Evolutionary conservation across 2,888 invertebrate species (phyloP).

Genomic region (Pimpla rufipes): DNA sequence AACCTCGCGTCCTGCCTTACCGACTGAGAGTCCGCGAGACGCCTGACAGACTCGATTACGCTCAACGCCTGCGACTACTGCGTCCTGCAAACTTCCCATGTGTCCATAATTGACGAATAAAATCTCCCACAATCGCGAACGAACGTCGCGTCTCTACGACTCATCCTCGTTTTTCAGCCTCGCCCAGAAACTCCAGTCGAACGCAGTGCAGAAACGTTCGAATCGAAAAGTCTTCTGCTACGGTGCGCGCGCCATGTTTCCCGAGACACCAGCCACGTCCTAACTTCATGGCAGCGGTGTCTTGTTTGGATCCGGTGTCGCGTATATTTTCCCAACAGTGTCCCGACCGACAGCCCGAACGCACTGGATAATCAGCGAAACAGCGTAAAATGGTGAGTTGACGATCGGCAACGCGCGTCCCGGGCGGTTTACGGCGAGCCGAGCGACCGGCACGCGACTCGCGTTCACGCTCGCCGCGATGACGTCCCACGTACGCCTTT

Average conservation of each 20-base stretch:
- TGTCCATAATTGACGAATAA: not conserved
- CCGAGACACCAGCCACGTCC: slow-evolving; percentile 78
- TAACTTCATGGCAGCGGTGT: slow-evolving; percentile 79
- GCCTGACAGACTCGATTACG: slow-evolving; percentile 6
- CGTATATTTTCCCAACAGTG: slow-evolving; percentile 51
- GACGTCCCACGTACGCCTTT: slow-evolving; percentile 62
- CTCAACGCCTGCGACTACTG: slow-evolving; percentile 23
- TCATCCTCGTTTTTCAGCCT: not conserved
- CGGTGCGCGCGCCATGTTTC: slow-evolving; percentile 65
- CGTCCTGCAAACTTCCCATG: slow-evolving; percentile 62
- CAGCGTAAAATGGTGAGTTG: slow-evolving; percentile 76
- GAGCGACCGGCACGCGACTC: slow-evolving; percentile 38
- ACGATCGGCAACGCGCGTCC: slow-evolving; percentile 17
- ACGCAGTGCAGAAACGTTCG: not conserved
- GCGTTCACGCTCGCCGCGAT: slow-evolving; percentile 24
- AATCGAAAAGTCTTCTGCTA: slow-evolving; percentile 36
- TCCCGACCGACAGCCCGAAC: slow-evolving; percentile 23
- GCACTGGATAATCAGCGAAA: slow-evolving; percentile 62
- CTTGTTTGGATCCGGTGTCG: slow-evolving; percentile 73
- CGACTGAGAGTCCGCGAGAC: slow-evolving; percentile 4
- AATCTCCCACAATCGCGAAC: not conserved
- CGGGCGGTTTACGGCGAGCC: not conserved
- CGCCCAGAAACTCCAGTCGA: not conserved
- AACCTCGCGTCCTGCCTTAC: slow-evolving; percentile 5
- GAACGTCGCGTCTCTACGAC: not conserved